Base-by-base conservation (phyloP, 1,140 invertebrate species). In the Neocloeon triangulifer region DNA sequence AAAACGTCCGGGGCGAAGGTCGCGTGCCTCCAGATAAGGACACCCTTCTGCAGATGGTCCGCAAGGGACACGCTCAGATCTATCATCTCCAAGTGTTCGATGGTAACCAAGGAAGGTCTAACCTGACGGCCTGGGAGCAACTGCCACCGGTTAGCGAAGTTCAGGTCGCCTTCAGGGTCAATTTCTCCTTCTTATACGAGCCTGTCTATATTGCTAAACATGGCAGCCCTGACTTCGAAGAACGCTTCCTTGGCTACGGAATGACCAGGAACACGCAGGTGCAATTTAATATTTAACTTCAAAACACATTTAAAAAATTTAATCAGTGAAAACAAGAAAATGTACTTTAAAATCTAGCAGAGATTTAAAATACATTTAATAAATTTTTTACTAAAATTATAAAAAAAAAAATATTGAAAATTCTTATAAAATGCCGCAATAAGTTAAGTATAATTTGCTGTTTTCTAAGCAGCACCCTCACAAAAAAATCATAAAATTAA, bases 261-360 rank as follows among this genome's bases (percentile, higher is more conserved):
- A 62, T 58, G 39, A 64, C 61, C 28, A 47, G 61, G 38, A 61
- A 62, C 31, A 63, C 60, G 34, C 60, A 64, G 51, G 60, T 62
- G 6, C n/a, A n/a, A n/a, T n/a, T n/a, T n/a, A n/a, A n/a, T n/a
- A n/a, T n/a, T n/a, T n/a, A n/a, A n/a, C n/a, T n/a, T n/a, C n/a
- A n/a, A n/a, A n/a, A n/a, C n/a, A n/a, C n/a, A n/a, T n/a, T n/a
- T n/a, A n/a, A n/a, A n/a, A n/a, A n/a, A n/a, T n/a, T n/a, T n/a
- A n/a, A n/a, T n/a, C n/a, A n/a, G n/a, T n/a, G n/a, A n/a, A n/a
- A n/a, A n/a, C n/a, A n/a, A n/a, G n/a, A n/a, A n/a, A n/a, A n/a
- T n/a, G n/a, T n/a, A n/a, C n/a, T n/a, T n/a, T n/a, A n/a, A n/a
- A n/a, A n/a, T n/a, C n/a, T n/a, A n/a, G n/a, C n/a, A n/a, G n/a